phyloP scores from a whole-genome alignment of 2,797 vertebrate genomes.

The Calcarius lapponicus region DNA sequence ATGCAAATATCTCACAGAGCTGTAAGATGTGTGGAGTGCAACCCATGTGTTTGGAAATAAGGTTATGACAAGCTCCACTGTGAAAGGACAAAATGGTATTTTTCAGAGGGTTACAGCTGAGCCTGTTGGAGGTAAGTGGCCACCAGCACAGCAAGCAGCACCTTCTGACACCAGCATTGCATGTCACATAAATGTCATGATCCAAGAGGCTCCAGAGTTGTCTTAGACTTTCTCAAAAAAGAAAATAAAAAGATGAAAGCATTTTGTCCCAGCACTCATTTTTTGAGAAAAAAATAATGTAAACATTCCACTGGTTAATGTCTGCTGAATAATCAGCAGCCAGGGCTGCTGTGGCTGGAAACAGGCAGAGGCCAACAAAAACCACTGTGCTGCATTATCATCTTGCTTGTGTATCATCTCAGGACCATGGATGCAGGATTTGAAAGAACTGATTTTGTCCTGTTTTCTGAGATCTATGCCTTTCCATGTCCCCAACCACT shows the following conservation, averaged over 20 bases:
- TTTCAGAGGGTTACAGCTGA: not conserved
- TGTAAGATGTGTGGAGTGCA: constrained; percentile 11
- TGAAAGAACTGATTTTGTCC: not conserved
- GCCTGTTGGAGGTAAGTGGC: not conserved
- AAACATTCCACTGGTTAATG: not conserved
- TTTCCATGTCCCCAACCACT: not conserved
- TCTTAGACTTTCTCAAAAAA: not conserved
- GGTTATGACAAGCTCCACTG: not conserved
- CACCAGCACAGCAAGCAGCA: not conserved
- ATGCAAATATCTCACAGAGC: not conserved
- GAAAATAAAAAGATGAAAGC: not conserved
- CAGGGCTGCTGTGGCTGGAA: not conserved
- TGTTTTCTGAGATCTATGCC: not conserved
- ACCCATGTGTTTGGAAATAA: not conserved
- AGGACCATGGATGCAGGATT: not conserved
- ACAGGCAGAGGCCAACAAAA: not conserved
- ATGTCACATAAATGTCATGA: not conserved
- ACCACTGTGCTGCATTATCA: not conserved
- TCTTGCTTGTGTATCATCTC: not conserved
- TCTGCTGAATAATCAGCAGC: constrained; percentile 27
- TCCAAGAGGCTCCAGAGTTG: accelerated
- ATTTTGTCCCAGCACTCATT: not conserved
- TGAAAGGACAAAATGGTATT: not conserved
- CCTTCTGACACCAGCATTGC: not conserved
- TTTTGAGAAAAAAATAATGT: not conserved